A percentile compares a stretch with the other conserved stretches of the same genome.
Conservation (phyloP, 2,888 invertebrate species). For the Seira ritae region DNA sequence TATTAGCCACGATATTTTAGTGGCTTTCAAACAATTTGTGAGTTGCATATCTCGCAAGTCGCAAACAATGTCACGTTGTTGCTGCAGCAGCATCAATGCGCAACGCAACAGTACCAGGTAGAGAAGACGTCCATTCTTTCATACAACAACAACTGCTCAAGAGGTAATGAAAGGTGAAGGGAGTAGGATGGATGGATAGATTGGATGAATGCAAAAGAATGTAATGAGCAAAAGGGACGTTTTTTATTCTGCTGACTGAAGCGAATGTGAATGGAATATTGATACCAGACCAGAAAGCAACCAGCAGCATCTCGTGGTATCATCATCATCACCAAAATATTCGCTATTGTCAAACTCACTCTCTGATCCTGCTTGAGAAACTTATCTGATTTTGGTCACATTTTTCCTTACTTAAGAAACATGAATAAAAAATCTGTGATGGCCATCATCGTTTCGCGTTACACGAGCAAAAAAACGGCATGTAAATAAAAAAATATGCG, state of each 20-base stretch:
- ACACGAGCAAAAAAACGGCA: too few relatives aligned
- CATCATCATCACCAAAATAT: too few relatives aligned
- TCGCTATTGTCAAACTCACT: too few relatives aligned
- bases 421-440: too few relatives aligned
- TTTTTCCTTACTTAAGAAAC: too few relatives aligned
- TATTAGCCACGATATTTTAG: background rate
- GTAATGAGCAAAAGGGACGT: background rate
- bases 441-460: too few relatives aligned
- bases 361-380: too few relatives aligned
- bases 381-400: too few relatives aligned
- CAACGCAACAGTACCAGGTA: background rate
- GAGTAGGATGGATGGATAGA: constrained; percentile 22
- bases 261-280: constrained; percentile 50
- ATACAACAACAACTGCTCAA: constrained; percentile 12
- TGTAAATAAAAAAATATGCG: too few relatives aligned
- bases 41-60: background rate
- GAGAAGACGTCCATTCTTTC: constrained; percentile 18
- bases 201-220: background rate
- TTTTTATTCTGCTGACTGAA: background rate
- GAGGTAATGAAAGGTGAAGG: constrained; percentile 46
- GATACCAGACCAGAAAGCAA: too few relatives aligned
- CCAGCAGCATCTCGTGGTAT: background rate
- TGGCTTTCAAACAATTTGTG: background rate
- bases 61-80: background rate
- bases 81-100: background rate